A percentile compares a stretch with the other conserved stretches of the same genome.
Evolutionary conservation across 2,888 invertebrate species (phyloP).

Genomic region (Drosophila fulvimacula): DNA sequence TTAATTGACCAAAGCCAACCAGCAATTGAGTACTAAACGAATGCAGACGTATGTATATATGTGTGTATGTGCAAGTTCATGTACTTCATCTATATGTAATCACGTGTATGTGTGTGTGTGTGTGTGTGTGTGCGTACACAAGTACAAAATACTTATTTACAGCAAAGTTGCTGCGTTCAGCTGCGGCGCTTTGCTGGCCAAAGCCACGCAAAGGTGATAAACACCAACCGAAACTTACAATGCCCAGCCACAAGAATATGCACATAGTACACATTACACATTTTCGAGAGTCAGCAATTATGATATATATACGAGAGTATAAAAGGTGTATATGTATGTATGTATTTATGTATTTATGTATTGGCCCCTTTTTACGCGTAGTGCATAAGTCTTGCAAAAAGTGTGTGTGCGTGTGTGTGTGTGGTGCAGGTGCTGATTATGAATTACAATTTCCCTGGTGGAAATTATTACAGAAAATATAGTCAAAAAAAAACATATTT

Average conservation of each 20-base stretch:
- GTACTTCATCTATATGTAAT: not conserved
- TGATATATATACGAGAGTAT: not conserved
- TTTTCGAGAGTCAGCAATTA: conserved; percentile 8
- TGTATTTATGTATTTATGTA: not conserved
- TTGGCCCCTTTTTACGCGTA: conserved; percentile 1
- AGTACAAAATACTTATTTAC: conserved; percentile 10
- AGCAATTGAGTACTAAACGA: conserved; percentile 41
- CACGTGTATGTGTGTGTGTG: not conserved
- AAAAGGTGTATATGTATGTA: not conserved
- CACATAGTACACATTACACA: conserved; percentile 10
- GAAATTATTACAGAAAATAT: not conserved
- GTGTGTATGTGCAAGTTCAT: not conserved
- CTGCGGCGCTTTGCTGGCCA: conserved; percentile 54
- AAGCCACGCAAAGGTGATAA: conserved; percentile 42
- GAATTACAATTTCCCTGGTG: conserved; percentile 10
- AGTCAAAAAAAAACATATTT: no score
- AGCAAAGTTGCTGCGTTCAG: conserved; percentile 50
- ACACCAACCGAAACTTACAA: conserved; percentile 25
- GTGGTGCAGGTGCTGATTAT: not conserved
- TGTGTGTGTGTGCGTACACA: not conserved
- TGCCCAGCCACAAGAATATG: conserved; percentile 9
- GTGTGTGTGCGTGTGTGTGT: no score
- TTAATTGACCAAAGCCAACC: conserved; percentile 64
- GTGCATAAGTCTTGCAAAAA: not conserved
- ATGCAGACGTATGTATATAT: not conserved